Evolutionary conservation across 2,888 invertebrate genomes (phyloP).

Genomic region (Brenthis ino): DNA sequence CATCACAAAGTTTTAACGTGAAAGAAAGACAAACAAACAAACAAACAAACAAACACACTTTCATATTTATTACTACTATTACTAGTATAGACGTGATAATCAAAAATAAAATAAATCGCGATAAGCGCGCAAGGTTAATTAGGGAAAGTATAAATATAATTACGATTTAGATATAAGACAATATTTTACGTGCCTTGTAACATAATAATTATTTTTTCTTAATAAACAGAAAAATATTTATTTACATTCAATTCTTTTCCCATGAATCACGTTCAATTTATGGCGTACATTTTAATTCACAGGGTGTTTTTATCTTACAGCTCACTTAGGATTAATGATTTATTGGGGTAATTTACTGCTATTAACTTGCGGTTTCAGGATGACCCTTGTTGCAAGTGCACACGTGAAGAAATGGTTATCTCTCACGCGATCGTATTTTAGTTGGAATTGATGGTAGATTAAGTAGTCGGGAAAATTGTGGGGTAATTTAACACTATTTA

Average conservation of each 20-base stretch:
- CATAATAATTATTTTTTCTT: neutral
- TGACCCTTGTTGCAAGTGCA: slow-evolving; percentile 64
- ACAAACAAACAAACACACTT: too few relatives aligned
- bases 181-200: too few relatives aligned
- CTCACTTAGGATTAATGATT: slow-evolving; percentile 55
- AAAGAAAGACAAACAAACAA: too few relatives aligned
- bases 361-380: slow-evolving; percentile 74
- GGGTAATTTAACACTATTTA: slow-evolving; percentile 5
- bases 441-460: slow-evolving; percentile 49
- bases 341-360: slow-evolving; percentile 61
- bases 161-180: too few relatives aligned
- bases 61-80: too few relatives aligned
- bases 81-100: too few relatives aligned
- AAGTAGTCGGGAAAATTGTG: slow-evolving; percentile 50
- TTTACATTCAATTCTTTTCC: neutral
- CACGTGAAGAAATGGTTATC: slow-evolving; percentile 54
- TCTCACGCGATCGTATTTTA: slow-evolving; percentile 72
- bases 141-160: too few relatives aligned
- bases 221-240: slow-evolving; percentile 2
- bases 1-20: too few relatives aligned
- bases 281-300: neutral
- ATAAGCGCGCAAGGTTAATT: too few relatives aligned
- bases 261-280: neutral
- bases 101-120: too few relatives aligned
- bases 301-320: slow-evolving; percentile 26